Conservation (phyloP, 92 coral and sea anemone species). For the Blastomussa wellsi region DNA sequence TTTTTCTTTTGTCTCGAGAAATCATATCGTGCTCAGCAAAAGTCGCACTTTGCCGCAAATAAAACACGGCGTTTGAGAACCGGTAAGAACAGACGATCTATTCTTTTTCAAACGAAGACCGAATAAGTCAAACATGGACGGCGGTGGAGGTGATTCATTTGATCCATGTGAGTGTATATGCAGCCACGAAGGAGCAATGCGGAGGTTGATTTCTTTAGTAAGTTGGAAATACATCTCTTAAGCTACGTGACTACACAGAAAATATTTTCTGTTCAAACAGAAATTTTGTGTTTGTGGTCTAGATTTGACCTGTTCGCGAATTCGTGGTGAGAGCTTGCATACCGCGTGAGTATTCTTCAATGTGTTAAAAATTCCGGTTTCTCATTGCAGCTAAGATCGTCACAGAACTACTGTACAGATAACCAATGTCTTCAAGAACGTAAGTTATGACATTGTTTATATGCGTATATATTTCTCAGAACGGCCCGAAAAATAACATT, state of each 20-base stretch:
- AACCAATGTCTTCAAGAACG: constrained; percentile 96
- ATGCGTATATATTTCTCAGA: background rate
- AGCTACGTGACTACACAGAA: background rate
- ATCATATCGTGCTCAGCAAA: constrained; percentile 20
- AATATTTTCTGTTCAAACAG: background rate
- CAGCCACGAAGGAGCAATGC: constrained; percentile 97
- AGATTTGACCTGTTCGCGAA: background rate
- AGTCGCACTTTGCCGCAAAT: background rate
- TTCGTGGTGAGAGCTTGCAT: background rate
- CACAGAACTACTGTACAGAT: constrained; percentile 97
- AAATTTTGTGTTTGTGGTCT: background rate
- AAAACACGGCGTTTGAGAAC: background rate
- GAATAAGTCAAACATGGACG: constrained; percentile 64
- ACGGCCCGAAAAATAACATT: background rate
- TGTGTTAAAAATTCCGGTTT: constrained; percentile 20
- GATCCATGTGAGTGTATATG: constrained; percentile 99
- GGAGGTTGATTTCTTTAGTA: constrained; percentile 94
- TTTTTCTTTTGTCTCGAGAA: background rate
- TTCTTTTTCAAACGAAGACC: background rate
- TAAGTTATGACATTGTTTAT: constrained; percentile 51
- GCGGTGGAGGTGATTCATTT: constrained; percentile 85
- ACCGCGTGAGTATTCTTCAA: background rate
- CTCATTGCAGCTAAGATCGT: constrained; percentile 76
- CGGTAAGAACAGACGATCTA: background rate
- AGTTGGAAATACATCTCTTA: constrained; percentile 28